phyloP scores from a whole-genome alignment of 2,888 invertebrate species.

The Alloscopus bannaensis region DNA sequence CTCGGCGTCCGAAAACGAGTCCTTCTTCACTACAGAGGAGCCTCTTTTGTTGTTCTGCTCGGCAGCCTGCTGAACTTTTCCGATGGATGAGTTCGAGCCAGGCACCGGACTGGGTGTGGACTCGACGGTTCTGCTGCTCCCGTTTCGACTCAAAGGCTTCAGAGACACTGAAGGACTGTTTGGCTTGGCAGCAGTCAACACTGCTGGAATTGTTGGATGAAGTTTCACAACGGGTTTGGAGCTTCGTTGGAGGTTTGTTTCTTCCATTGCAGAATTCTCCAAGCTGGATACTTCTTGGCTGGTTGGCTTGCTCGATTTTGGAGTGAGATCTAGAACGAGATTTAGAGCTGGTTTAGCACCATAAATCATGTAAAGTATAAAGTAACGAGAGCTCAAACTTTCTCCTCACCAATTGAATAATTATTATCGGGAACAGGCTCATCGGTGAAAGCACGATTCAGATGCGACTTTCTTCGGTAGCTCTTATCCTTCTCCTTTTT shows the following conservation, averaged over 20 bases:
- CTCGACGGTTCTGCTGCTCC: constrained; percentile 26
- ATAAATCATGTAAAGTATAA: background rate
- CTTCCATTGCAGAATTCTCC: constrained; percentile 63
- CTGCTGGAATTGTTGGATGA: constrained; percentile 49
- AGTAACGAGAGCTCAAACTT: background rate
- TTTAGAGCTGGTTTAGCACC: constrained; percentile 5
- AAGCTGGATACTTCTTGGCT: constrained; percentile 59
- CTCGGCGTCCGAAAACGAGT: constrained; percentile 70
- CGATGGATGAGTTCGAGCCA: background rate
- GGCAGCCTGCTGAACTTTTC: constrained; percentile 35
- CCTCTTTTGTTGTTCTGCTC: constrained; percentile 47
- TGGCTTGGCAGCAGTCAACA: constrained; percentile 44
- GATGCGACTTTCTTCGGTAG: constrained; percentile 69
- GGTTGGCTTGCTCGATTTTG: constrained; percentile 50
- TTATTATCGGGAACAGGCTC: constrained; percentile 64
- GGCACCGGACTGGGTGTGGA: constrained; percentile 56
- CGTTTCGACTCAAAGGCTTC: constrained; percentile 33
- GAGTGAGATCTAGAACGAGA: constrained; percentile 42
- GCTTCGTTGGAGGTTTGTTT: constrained; percentile 19
- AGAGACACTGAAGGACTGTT: constrained; percentile 8
- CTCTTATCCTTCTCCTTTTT: constrained; percentile 70
- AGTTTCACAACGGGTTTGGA: constrained; percentile 41
- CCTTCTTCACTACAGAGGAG: constrained; percentile 61
- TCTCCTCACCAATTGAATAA: constrained; percentile 43
- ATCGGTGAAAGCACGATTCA: constrained; percentile 70